phyloP scores from a whole-genome alignment of 64 coral and sea anemone species.

The Montipora capricornis region DNA sequence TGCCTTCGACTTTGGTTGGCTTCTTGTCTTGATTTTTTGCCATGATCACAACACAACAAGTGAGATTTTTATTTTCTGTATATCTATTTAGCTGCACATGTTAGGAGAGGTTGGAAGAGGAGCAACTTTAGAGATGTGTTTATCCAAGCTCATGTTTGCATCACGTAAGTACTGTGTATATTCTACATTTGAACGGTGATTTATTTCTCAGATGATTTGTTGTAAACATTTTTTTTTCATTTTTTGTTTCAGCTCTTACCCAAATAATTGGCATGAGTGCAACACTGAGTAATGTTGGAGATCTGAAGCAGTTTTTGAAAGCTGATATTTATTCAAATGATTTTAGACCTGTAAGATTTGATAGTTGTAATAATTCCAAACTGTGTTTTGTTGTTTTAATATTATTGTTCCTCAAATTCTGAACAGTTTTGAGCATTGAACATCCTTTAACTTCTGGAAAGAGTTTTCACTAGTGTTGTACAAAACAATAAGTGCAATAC shows the following conservation, averaged over 20 bases:
- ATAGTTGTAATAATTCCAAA: too few species aligned
- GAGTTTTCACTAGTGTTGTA: too few species aligned
- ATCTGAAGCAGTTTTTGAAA: slow-evolving; percentile 82
- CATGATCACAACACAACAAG: too few species aligned
- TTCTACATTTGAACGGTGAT: too few species aligned
- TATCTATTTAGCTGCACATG: slow-evolving; percentile 86
- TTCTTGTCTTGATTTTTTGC: too few species aligned
- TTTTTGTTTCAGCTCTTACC: slow-evolving; percentile 56
- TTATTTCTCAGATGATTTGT: too few species aligned
- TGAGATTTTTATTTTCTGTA: neutral
- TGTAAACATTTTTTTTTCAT: neutral
- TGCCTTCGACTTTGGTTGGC: too few species aligned
- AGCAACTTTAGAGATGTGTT: slow-evolving; percentile 89
- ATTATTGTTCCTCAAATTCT: too few species aligned
- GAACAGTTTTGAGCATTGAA: too few species aligned
- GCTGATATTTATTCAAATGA: slow-evolving; percentile 93
- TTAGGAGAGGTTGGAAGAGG: slow-evolving; percentile 88
- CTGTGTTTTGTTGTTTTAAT: too few species aligned
- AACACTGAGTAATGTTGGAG: slow-evolving; percentile 89
- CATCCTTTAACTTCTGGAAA: too few species aligned
- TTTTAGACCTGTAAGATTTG: slow-evolving; percentile 91
- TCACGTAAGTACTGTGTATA: slow-evolving; percentile 37
- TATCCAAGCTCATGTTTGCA: slow-evolving; percentile 86
- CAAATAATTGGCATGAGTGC: slow-evolving; percentile 99
- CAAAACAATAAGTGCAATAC: too few species aligned